Base-by-base conservation (phyloP, 2,888 invertebrate species). In the Torymus texanus region DNA sequence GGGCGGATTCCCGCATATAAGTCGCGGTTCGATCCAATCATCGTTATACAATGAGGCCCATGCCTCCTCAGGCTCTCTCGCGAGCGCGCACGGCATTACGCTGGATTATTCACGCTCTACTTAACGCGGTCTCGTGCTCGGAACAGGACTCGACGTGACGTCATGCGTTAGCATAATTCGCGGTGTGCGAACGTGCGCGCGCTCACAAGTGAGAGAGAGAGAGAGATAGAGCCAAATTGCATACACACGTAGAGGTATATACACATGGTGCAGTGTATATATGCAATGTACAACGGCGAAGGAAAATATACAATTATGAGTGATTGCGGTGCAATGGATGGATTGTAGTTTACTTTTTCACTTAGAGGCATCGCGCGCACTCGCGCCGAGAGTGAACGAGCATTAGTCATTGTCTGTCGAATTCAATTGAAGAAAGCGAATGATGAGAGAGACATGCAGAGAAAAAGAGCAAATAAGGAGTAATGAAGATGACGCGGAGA, bases 91-190 rank as follows among this genome's bases (percentile, higher is more conserved):
- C 8, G 41, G 41, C 41, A 41, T 41, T 41, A 41, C 41, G 41
- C 41, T 41, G 41, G 70, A 77, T 77, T 77, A 77, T 65, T 71
- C 65, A 70, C 58, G 76, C 76, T 77, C 76, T 77, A 71, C 70
- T 77, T 77, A 63, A 24, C 70, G 50, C 61, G n/a, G 24, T 41
- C 65, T 74, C 74, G 51, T 21, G 71, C n/a, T 55, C 8, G 41
- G 41, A 41, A 67, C 21, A 67, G 67, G 50, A 65, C 50, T 65
- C 50, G 53, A 53, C 41, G 41, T 53, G 67, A 67, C 67, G 51
- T 67, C 67, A 67, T 16, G 11, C 4, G 24, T 4, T 55, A 50
- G 12, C 24, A 62, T 21, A 62, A 29, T 29, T 62, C 62, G 13
- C n/a, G n/a, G 12, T 24, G 24, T 18, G 1, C 61, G 50, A 16